Conservation (phyloP, 2,797 vertebrate genomes). For the Chiloscyllium punctatum region DNA sequence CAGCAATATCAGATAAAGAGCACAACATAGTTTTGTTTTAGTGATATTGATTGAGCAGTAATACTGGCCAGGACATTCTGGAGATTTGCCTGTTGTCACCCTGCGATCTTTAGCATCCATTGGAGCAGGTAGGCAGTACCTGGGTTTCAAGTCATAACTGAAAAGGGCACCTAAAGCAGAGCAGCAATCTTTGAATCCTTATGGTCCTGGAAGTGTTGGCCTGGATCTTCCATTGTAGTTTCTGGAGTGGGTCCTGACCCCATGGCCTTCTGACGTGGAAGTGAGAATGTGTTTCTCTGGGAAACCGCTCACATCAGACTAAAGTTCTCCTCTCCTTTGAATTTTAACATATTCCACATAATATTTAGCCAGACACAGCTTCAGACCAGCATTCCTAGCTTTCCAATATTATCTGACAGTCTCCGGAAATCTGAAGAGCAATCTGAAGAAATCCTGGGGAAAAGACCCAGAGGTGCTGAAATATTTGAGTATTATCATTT, state of each 20-base stretch:
- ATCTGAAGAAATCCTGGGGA: neutral
- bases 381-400: neutral
- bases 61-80: neutral
- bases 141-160: neutral
- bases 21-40: no score
- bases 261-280: neutral
- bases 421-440: neutral
- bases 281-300: no score
- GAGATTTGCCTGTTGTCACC: neutral
- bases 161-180: neutral
- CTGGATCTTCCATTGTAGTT: neutral
- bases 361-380: neutral
- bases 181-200: neutral
- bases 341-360: neutral
- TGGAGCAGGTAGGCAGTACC: neutral
- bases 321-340: neutral
- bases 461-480: no score
- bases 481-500: constrained; percentile 8
- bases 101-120: neutral
- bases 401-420: neutral
- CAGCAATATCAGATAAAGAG: neutral
- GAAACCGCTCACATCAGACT: neutral
- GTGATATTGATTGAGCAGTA: neutral
- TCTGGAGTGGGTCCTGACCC: neutral
- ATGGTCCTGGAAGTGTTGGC: neutral